Evolutionary conservation across 2,888 invertebrate genomes (phyloP), one percentile per base, ranked within the genome.

Genomic region (Tryphoninae sp.): DNA sequence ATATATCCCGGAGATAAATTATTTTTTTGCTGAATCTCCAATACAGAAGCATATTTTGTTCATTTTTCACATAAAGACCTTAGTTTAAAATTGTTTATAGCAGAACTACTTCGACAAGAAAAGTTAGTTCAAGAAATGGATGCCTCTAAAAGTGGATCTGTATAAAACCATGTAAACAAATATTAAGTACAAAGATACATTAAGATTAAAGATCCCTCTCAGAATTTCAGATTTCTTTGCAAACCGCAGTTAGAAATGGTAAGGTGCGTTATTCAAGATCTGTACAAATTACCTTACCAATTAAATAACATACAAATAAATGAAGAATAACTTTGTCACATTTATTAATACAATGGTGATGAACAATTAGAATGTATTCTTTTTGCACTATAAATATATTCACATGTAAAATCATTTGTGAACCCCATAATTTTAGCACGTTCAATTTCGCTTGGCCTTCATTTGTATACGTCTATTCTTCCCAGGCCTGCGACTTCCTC

Each of bases 391-490:
- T 45, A 26, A 53, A 65, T 53, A 51, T 19, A 61, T 26, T 16
- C 13, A 33, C 13, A 33, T 13, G 26, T 13, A 23, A 19, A 64
- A 19, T 45, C 13, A n/a, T 64, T 13, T 2, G 11, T 26, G 1
- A 45, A 64, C 7, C n/a, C 40, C 19, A 62, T 65, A 62, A 22
- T 19, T 40, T 58, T 59, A 16, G 19, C 49, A n/a, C 22, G 8
- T 26, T 86, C 81, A 88, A 81, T 89, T 91, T 80, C 87, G 90
- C 80, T 90, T 93, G 19, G 91, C 86, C 87, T 93, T 93, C 87
- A 91, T 92, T 85, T 92, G 92, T 4, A 90, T 86, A 76, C 94
- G 89, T 74, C 92, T 92, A 87, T 87, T 93, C 87, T 93, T 94
- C 0, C 94, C 94, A 11, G 92, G 91, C 84, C 93, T 89, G 42